Percentiles rank a stretch among this genome's conserved stretches.
Evolutionary conservation across 1,140 invertebrate genomes (phyloP).

Genomic region (Calephelis virginiensis): DNA sequence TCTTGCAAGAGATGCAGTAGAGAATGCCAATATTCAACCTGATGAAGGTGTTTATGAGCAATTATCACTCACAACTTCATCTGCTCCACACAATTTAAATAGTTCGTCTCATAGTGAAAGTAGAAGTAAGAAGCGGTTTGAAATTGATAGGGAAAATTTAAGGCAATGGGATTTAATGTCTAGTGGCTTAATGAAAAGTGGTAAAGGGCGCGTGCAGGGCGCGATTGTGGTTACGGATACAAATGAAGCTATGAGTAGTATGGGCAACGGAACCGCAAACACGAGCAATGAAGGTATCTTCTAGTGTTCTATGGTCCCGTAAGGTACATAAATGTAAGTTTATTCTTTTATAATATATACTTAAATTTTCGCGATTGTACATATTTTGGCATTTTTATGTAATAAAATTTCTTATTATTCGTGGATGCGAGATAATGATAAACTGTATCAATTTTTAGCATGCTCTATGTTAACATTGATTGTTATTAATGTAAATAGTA

Average conservation of each 20-base stretch:
- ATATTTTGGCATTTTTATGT: conserved; percentile 59
- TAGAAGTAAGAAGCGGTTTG: conserved; percentile 69
- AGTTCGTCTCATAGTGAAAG: conserved; percentile 25
- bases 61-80: conserved; percentile 50
- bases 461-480: conserved; percentile 49
- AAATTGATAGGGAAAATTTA: conserved; percentile 90
- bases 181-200: conserved; percentile 82
- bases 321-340: conserved; percentile 63
- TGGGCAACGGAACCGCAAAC: conserved; percentile 61
- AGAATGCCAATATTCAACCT: conserved; percentile 34
- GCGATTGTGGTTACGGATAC: conserved; percentile 66
- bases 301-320: conserved; percentile 65
- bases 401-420: conserved; percentile 28
- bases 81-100: conserved; percentile 27
- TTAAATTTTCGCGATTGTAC: conserved; percentile 40
- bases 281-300: conserved; percentile 72
- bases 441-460: conserved; percentile 55
- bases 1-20: conserved; percentile 62
- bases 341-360: conserved; percentile 64
- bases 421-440: conserved; percentile 60
- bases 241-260: conserved; percentile 62
- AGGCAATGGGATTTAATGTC: conserved; percentile 93
- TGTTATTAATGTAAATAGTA: conserved; percentile 26
- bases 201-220: conserved; percentile 67
- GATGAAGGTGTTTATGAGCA: conserved; percentile 77